These are phyloP conservation scores for Corydoras sp. DNA, from an alignment of 2,113 vertebrate genomes.

Conservation along the genomic window DNA sequence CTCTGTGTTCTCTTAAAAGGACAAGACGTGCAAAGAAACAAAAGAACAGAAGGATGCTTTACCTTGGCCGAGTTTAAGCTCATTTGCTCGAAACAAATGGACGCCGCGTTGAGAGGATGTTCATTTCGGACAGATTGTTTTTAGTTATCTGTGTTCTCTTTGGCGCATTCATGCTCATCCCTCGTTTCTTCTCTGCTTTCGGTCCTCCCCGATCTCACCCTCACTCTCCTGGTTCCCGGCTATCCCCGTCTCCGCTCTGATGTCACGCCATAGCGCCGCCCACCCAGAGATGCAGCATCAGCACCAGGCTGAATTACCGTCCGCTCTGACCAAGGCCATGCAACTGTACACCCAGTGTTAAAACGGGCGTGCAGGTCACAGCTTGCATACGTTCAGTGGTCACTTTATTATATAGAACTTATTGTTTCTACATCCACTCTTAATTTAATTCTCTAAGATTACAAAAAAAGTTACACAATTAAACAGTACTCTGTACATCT, in stretches of 20 bases:
- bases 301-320: conserved; percentile 35
- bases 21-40: conserved; percentile 57
- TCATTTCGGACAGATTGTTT: conserved; percentile 36
- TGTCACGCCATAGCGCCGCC: conserved; percentile 59
- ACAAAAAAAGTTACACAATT: too few species aligned
- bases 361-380: not conserved
- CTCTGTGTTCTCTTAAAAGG: conserved; percentile 34
- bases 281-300: conserved; percentile 59
- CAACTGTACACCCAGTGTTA: not conserved
- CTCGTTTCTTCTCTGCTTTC: conserved; percentile 49
- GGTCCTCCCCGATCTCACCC: conserved; percentile 46
- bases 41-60: conserved; percentile 44
- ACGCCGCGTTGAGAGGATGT: conserved; percentile 34
- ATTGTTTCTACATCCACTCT: too few species aligned
- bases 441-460: too few species aligned
- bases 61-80: conserved; percentile 60
- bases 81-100: conserved; percentile 55
- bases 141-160: conserved; percentile 45
- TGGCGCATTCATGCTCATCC: conserved; percentile 59
- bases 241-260: conserved; percentile 47
- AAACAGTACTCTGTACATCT: too few species aligned
- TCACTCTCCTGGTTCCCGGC: conserved; percentile 34
- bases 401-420: too few species aligned
- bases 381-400: too few species aligned
- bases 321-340: not conserved